phyloP scores from a whole-genome alignment of 1,140 invertebrate genomes.

The Caenorhabditis latens region DNA sequence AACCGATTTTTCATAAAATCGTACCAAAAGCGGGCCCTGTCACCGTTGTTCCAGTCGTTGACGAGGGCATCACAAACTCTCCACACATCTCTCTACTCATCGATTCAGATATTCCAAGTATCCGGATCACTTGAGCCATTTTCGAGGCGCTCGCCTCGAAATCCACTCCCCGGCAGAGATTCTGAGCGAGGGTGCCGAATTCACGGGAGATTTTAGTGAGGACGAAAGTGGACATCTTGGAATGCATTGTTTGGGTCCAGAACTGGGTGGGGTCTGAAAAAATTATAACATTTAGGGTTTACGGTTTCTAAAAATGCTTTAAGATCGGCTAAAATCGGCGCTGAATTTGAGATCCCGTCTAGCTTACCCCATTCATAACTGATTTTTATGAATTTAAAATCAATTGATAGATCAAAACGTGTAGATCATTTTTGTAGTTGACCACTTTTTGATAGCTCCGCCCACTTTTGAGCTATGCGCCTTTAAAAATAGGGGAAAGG shows the following conservation, averaged over 20 bases:
- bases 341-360: too few relatives aligned
- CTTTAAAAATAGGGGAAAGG: too few relatives aligned
- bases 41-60: neutral
- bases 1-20: too few relatives aligned
- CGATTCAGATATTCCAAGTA: neutral
- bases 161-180: neutral
- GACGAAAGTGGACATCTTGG: neutral
- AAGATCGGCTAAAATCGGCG: too few relatives aligned
- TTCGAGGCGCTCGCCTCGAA: neutral
- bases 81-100: conserved; percentile 12
- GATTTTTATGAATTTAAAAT: too few relatives aligned
- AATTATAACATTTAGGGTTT: neutral
- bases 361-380: too few relatives aligned
- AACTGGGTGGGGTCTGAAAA: neutral
- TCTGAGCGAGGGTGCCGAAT: neutral
- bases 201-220: neutral
- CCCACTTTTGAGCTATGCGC: too few relatives aligned
- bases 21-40: too few relatives aligned
- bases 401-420: too few relatives aligned
- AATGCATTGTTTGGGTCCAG: neutral
- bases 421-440: too few relatives aligned
- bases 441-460: too few relatives aligned
- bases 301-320: too few relatives aligned
- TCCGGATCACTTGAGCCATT: neutral
- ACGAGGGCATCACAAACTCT: neutral